Conservation (phyloP, 2,797 vertebrate species). For the Todus mexicanus region DNA sequence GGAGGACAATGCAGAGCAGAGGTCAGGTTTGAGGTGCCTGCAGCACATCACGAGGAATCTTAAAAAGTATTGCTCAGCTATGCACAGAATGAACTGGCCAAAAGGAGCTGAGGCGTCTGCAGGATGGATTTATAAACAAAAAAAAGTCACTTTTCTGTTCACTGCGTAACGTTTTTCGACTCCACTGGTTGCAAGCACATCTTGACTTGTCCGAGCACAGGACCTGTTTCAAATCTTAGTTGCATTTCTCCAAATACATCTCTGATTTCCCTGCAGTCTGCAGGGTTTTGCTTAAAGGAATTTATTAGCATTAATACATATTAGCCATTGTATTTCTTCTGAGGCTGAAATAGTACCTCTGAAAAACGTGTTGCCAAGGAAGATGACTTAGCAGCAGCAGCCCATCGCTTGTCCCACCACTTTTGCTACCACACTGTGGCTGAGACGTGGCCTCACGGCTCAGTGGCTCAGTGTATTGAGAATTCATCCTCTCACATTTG, state of each 20-base stretch:
- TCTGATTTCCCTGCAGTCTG: not conserved
- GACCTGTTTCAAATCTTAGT: rapidly evolving
- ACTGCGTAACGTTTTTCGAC: rapidly evolving
- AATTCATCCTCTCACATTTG: not conserved
- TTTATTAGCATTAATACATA: not conserved
- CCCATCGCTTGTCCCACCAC: not conserved
- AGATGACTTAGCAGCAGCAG: not conserved
- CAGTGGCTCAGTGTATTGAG: no score
- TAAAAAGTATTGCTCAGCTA: not conserved
- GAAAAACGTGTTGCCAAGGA: not conserved
- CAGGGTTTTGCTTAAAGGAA: not conserved
- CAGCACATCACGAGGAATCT: not conserved
- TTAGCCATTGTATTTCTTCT: not conserved
- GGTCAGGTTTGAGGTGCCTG: slow-evolving; percentile 24
- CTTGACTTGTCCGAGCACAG: not conserved
- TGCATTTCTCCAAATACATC: not conserved
- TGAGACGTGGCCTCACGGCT: not conserved
- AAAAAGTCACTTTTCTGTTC: not conserved
- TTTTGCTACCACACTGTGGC: not conserved
- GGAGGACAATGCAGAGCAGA: slow-evolving; percentile 1
- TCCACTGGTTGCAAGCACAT: not conserved
- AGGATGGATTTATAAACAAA: not conserved
- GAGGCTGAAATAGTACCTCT: not conserved
- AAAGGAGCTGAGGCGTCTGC: not conserved
- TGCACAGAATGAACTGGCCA: not conserved